Conservation (phyloP, 2,888 invertebrate genomes). For the Rhamphomyia laevipes region DNA sequence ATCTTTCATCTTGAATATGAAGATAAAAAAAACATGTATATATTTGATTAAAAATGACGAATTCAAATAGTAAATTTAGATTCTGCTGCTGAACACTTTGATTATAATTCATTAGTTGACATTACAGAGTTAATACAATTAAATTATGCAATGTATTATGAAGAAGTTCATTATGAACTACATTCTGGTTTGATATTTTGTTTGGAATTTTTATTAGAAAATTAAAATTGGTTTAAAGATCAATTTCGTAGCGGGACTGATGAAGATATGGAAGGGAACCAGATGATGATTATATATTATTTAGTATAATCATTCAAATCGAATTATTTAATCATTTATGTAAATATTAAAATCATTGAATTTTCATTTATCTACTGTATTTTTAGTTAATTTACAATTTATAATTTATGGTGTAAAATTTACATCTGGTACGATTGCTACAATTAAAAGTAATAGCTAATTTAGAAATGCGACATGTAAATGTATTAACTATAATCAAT, state of each 20-base stretch:
- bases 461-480: conserved; percentile 87
- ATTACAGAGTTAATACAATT: conserved; percentile 83
- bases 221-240: conserved; percentile 84
- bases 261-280: conserved; percentile 44
- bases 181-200: conserved; percentile 95
- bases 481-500: conserved; percentile 92
- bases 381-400: conserved; percentile 91
- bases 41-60: conserved; percentile 56
- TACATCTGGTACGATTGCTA: conserved; percentile 89
- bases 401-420: conserved; percentile 94
- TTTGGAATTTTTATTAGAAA: conserved; percentile 84
- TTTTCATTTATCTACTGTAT: conserved; percentile 85
- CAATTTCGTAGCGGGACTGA: conserved; percentile 51
- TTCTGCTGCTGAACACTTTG: conserved; percentile 94
- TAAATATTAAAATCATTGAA: conserved; percentile 71
- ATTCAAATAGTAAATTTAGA: conserved; percentile 91
- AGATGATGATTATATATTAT: conserved; percentile 91
- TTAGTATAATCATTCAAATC: conserved; percentile 98
- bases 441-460: conserved; percentile 95
- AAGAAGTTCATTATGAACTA: conserved; percentile 85
- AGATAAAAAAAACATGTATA: too few relatives aligned
- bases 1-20: too few relatives aligned
- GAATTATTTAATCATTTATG: conserved; percentile 93
- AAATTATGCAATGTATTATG: conserved; percentile 96
- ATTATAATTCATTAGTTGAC: conserved; percentile 76